A percentile compares a stretch with the other conserved stretches of the same genome.
Conservation (phyloP, 92 coral and sea anemone species). For the Heteractis magnifica region DNA sequence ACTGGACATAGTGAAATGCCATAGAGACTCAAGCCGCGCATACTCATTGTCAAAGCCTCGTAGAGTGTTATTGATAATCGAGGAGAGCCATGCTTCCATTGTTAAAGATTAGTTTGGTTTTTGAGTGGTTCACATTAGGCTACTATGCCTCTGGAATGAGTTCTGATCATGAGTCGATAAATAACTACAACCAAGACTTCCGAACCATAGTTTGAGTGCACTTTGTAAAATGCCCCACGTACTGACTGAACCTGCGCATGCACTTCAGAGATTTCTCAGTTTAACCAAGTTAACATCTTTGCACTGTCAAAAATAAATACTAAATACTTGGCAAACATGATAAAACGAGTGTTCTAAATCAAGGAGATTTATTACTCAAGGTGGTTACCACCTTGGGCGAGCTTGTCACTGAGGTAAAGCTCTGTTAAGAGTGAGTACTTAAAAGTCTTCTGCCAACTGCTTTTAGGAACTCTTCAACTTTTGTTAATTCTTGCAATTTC, state of each 20-base stretch:
- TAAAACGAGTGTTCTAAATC: constrained; percentile 2
- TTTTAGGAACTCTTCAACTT: neutral
- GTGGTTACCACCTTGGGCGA: constrained; percentile 2
- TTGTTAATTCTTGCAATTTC: neutral
- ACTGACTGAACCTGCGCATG: neutral
- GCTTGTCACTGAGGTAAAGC: neutral
- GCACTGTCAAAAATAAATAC: constrained; percentile 25
- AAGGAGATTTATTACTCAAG: constrained; percentile 16
- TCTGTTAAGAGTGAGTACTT: neutral
- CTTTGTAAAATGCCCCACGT: constrained; percentile 11
- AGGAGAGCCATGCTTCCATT: neutral
- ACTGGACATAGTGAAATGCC: constrained; percentile 1
- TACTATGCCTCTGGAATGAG: neutral
- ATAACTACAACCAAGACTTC: neutral
- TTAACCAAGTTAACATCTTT: constrained; percentile 1
- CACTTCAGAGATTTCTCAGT: constrained; percentile 23
- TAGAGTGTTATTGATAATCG: neutral
- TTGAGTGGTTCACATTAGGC: constrained; percentile 10
- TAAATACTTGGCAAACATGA: constrained; percentile 22
- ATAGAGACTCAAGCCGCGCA: neutral
- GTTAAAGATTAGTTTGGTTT: constrained; percentile 1
- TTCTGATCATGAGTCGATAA: neutral
- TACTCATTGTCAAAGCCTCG: neutral
- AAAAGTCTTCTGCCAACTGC: neutral
- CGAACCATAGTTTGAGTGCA: neutral